Conservation (phyloP, 2,888 invertebrate species). For the Leucozona laternaria region DNA sequence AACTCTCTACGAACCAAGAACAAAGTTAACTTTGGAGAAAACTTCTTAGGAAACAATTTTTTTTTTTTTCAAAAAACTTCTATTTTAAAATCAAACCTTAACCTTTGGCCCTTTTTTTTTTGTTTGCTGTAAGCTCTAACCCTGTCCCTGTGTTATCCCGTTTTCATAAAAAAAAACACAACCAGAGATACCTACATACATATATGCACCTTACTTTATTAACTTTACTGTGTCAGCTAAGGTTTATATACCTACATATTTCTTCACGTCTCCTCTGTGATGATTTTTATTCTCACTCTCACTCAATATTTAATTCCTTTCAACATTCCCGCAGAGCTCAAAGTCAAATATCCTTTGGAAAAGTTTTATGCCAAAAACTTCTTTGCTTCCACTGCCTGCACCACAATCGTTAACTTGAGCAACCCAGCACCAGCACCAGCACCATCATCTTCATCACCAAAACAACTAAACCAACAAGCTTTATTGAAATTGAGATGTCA, state of each 20-base stretch:
- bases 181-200: not conserved
- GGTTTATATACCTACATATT: not conserved
- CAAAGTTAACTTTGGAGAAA: too few species aligned
- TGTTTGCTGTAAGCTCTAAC: not conserved
- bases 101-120: not conserved
- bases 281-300: constrained; percentile 65
- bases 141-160: constrained; percentile 20
- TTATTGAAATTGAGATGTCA: constrained; percentile 75
- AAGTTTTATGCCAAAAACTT: constrained; percentile 58
- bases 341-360: constrained; percentile 69
- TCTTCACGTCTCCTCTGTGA: constrained; percentile 47
- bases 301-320: constrained; percentile 71
- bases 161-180: constrained; percentile 30
- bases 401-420: constrained; percentile 30
- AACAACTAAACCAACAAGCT: constrained; percentile 50
- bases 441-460: constrained; percentile 39
- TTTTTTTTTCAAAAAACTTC: too few species aligned
- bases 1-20: too few species aligned
- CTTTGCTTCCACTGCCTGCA: constrained; percentile 39
- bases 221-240: not conserved
- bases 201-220: not conserved
- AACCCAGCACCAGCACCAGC: constrained; percentile 1
- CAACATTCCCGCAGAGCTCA: constrained; percentile 65
- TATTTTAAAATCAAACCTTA: not conserved
- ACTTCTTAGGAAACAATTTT: too few species aligned